phyloP scores from a whole-genome alignment of 1,140 invertebrate species.

The Chionoecetes opilio region DNA sequence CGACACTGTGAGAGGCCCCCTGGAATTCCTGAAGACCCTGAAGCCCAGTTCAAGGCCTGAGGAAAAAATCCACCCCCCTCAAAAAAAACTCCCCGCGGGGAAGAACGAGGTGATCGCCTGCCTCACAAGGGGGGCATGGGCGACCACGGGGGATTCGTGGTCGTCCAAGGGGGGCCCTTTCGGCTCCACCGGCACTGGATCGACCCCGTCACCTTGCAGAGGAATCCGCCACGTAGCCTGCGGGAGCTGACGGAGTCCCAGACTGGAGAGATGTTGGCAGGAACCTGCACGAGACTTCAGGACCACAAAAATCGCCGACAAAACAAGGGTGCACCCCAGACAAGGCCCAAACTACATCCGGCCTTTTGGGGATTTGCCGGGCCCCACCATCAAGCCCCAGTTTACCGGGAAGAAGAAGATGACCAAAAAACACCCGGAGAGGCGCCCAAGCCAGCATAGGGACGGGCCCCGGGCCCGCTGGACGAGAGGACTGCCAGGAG shows the following conservation, averaged over 20 bases:
- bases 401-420: neutral
- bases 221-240: neutral
- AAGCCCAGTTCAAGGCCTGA: neutral
- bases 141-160: neutral
- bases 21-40: neutral
- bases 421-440: neutral
- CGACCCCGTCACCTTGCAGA: conserved; percentile 33
- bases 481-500: neutral
- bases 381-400: neutral
- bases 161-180: neutral
- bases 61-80: neutral
- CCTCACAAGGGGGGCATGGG: neutral
- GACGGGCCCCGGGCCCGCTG: neutral
- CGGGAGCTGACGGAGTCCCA: conserved; percentile 36
- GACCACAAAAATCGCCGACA: neutral
- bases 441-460: neutral
- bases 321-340: conserved; percentile 23
- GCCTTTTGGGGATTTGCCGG: neutral
- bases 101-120: neutral
- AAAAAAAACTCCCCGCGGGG: neutral
- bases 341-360: neutral
- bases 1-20: neutral
- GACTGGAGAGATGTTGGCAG: no score
- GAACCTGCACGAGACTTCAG: conserved; percentile 9
- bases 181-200: conserved; percentile 32